A percentile compares a stretch with the other conserved stretches of the same genome.
These are phyloP conservation scores for Aporophyla nigra DNA, from an alignment of 2,888 invertebrate species.

Conservation along the genomic window DNA sequence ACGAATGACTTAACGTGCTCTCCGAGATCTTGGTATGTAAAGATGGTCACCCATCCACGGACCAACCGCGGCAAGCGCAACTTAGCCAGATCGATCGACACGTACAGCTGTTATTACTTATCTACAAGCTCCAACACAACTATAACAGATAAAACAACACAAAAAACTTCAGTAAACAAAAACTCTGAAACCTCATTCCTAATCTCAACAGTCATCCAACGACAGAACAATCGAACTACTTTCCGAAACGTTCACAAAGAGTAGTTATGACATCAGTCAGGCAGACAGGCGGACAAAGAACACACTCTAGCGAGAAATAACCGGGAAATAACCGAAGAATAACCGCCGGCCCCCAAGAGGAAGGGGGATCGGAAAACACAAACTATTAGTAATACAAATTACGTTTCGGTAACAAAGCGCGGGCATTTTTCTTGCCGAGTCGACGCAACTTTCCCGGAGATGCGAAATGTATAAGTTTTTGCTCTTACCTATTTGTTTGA, in stretches of 20 bases:
- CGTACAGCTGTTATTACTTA: too few species aligned
- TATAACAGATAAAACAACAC: not conserved
- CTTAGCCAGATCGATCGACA: too few species aligned
- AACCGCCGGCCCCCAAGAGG: constrained; percentile 35
- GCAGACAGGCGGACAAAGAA: constrained; percentile 70
- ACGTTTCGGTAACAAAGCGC: constrained; percentile 69
- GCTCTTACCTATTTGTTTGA: constrained; percentile 25
- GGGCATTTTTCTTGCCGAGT: constrained; percentile 64
- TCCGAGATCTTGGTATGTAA: too few species aligned
- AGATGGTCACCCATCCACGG: too few species aligned
- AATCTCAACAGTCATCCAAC: constrained; percentile 26
- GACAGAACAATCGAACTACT: constrained; percentile 51
- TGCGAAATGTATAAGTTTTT: constrained; percentile 57
- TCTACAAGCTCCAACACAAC: not conserved
- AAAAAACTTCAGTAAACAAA: constrained; percentile 16
- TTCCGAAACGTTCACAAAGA: constrained; percentile 59
- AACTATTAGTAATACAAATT: constrained; percentile 79
- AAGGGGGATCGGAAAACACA: constrained; percentile 71
- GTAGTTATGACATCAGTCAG: constrained; percentile 72
- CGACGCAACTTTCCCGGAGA: constrained; percentile 59
- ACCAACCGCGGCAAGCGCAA: too few species aligned
- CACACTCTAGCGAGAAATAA: constrained; percentile 65
- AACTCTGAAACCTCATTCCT: not conserved
- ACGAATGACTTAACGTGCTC: too few species aligned
- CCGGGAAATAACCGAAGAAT: constrained; percentile 57